Evolutionary conservation across 30 jellyfish, hydroid and myxozoan species (phyloP).

Genomic region (Turritopsis dohrnii): DNA sequence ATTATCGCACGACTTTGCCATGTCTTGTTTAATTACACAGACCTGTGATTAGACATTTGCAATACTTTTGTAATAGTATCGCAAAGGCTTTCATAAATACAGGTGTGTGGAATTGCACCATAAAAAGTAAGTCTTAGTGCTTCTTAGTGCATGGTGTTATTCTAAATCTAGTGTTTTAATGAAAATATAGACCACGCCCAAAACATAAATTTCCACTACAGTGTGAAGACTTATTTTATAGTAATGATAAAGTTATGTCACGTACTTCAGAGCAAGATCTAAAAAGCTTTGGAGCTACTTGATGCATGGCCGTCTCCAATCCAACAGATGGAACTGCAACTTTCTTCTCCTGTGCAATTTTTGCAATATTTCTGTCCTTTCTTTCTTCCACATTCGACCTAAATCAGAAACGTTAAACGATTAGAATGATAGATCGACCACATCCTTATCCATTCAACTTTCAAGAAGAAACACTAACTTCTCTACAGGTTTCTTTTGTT

Average conservation of each 20-base stretch:
- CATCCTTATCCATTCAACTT: background rate
- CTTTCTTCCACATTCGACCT: background rate
- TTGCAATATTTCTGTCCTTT: background rate
- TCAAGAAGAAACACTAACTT: background rate
- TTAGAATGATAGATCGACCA: background rate
- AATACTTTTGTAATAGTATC: no score
- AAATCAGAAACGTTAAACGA: background rate
- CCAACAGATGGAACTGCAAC: constrained; percentile 72
- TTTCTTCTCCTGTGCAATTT: background rate
- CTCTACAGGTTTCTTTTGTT: background rate
- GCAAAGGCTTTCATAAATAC: no score
- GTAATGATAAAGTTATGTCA: background rate
- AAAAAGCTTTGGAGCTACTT: constrained; percentile 68
- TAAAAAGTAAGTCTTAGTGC: no score
- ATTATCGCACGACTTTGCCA: no score
- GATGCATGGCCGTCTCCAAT: constrained; percentile 78
- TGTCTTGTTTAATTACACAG: no score
- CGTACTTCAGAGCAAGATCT: constrained; percentile 91
- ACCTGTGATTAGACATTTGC: no score
- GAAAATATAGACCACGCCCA: no score
- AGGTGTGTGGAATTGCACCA: no score
- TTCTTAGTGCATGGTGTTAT: no score
- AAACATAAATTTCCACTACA: background rate
- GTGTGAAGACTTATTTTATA: background rate
- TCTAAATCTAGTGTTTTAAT: background rate